A percentile compares a stretch with the other conserved stretches of the same genome.
These are phyloP conservation scores for Neolamprologus tretocephalus DNA, from an alignment of 2,113 vertebrate genomes.

Conservation along the genomic window DNA sequence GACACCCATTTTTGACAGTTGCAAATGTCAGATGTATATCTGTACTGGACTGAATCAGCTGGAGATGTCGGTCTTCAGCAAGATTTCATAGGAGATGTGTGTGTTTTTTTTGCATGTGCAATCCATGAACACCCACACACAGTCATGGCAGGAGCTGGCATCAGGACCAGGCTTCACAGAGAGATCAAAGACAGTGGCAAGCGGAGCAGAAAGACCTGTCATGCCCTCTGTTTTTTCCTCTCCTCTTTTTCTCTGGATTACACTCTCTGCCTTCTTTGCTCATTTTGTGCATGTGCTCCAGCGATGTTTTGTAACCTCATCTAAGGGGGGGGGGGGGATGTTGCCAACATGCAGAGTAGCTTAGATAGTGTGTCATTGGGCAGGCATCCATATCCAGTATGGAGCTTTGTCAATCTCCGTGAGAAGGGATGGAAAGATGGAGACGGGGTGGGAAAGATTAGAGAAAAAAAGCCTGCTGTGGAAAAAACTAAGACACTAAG, in stretches of 20 bases:
- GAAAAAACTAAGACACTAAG: background rate
- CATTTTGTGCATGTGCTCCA: background rate
- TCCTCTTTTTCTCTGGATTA: background rate
- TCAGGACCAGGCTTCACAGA: background rate
- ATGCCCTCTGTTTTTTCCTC: background rate
- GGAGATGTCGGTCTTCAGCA: background rate
- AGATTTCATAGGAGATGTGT: background rate
- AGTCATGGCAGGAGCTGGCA: background rate
- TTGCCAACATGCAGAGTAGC: background rate
- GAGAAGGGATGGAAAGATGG: background rate
- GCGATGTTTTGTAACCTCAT: constrained; percentile 4
- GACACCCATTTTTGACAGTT: background rate
- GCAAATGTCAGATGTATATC: background rate
- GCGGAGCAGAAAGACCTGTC: constrained; percentile 20
- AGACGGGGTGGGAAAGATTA: constrained; percentile 1
- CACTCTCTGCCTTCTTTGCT: background rate
- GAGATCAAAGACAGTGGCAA: constrained; percentile 47
- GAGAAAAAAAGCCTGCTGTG: background rate
- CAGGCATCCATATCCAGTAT: background rate
- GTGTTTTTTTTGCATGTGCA: background rate
- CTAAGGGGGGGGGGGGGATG: background rate
- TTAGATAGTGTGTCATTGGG: background rate
- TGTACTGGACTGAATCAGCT: background rate
- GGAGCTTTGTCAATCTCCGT: background rate
- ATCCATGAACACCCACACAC: background rate